phyloP scores from a whole-genome alignment of 2,888 invertebrate species.

The Myathropa florea region DNA sequence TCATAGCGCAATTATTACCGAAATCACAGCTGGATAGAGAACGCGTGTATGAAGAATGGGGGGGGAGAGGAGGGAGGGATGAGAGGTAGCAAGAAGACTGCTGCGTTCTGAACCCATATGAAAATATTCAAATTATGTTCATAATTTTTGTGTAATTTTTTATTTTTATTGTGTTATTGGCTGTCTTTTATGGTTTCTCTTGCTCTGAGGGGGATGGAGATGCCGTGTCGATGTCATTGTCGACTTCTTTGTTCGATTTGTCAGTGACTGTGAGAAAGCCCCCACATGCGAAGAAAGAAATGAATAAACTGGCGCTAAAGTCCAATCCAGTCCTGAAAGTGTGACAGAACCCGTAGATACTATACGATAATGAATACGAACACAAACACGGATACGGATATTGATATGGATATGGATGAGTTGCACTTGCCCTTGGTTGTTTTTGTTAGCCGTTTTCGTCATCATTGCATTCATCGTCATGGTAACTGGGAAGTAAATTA shows the following conservation, averaged over 20 bases:
- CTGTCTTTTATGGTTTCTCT: slow-evolving; percentile 56
- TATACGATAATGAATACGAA: not conserved
- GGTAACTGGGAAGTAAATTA: slow-evolving; percentile 62
- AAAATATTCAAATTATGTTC: slow-evolving; percentile 69
- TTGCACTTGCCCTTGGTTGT: slow-evolving; percentile 27
- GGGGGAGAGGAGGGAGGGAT: not conserved
- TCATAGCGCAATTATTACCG: slow-evolving; percentile 71
- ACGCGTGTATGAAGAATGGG: not conserved
- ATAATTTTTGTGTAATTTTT: slow-evolving; percentile 70
- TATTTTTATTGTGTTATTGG: slow-evolving; percentile 69
- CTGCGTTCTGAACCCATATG: slow-evolving; percentile 23
- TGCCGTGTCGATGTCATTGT: slow-evolving; percentile 30
- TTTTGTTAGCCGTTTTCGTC: not conserved
- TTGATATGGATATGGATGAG: no score
- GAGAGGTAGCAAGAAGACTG: not conserved
- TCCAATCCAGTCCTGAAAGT: slow-evolving; percentile 37
- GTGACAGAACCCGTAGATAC: slow-evolving; percentile 22
- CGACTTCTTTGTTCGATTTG: slow-evolving; percentile 72
- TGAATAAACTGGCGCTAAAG: slow-evolving; percentile 54
- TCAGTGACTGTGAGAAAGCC: slow-evolving; percentile 73
- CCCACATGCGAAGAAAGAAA: no score
- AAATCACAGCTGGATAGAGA: slow-evolving; percentile 72
- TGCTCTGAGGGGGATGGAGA: not conserved
- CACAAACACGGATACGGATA: no score
- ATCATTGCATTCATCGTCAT: slow-evolving; percentile 34